Percentiles rank a stretch among this genome's conserved stretches.
Evolutionary conservation across 2,888 invertebrate species (phyloP).

Genomic region (Aphidoletes aphidimyza): DNA sequence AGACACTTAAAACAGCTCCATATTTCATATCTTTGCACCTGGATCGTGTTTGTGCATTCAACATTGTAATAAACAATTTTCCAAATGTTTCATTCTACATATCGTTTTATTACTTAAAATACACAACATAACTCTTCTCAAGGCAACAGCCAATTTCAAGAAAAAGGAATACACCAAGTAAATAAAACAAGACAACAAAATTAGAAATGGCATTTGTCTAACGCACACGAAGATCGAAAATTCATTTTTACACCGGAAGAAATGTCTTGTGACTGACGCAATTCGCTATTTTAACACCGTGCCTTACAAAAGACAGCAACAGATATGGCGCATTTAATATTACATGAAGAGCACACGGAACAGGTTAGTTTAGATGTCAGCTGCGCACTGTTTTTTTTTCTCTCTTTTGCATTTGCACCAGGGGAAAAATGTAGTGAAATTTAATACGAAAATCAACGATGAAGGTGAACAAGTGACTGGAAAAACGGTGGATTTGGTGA

Average conservation of each 20-base stretch:
- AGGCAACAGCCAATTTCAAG: not conserved
- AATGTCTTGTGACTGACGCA: not conserved
- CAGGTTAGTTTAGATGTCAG: constrained; percentile 18
- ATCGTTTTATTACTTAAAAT: not conserved
- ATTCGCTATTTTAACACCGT: no score
- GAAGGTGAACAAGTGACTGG: constrained; percentile 15
- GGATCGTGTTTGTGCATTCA: constrained; percentile 38
- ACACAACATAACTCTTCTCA: not conserved
- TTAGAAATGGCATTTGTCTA: not conserved
- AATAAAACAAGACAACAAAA: no score
- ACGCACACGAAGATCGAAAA: constrained; percentile 11
- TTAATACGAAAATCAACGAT: not conserved
- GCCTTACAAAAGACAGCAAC: not conserved
- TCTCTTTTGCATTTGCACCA: no score
- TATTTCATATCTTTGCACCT: constrained; percentile 43
- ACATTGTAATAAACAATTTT: not conserved
- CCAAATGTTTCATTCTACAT: not conserved
- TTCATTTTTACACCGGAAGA: constrained; percentile 6
- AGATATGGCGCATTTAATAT: not conserved
- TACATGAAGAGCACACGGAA: not conserved
- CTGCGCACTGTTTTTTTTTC: not conserved
- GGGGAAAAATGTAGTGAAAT: not conserved
- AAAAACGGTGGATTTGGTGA: not conserved
- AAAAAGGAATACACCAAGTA: no score
- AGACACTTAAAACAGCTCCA: not conserved